Percentiles rank a stretch among this genome's conserved stretches.
These are phyloP conservation scores for Brachypalpus laphriformis DNA, from an alignment of 2,888 invertebrate genomes.

Conservation along the genomic window DNA sequence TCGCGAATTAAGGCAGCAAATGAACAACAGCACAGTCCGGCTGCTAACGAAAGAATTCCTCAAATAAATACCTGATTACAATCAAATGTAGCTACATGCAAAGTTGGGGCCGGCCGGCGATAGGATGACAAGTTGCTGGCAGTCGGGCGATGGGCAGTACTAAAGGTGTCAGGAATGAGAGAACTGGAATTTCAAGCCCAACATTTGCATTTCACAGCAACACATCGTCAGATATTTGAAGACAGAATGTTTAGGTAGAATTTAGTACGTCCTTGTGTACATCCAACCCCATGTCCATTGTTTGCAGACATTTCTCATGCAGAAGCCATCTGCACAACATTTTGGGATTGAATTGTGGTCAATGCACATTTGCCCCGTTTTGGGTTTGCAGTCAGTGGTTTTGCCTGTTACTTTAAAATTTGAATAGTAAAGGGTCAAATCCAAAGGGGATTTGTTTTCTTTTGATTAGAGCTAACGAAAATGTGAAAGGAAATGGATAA, in stretches of 20 bases:
- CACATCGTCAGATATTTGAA: neutral
- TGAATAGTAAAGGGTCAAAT: no score
- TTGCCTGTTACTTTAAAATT: no score
- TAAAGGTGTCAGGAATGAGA: neutral
- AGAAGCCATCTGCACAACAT: neutral
- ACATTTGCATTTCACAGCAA: constrained; percentile 9
- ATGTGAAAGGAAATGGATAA: no score
- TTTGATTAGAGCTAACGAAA: no score
- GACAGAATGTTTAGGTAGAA: neutral
- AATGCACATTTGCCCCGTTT: neutral
- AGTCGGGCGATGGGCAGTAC: neutral
- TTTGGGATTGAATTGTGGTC: neutral
- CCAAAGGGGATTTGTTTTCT: no score
- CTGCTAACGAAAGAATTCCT: constrained; percentile 26
- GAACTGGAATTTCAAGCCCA: neutral
- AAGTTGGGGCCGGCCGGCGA: neutral
- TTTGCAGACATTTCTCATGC: neutral
- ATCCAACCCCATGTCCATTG: neutral
- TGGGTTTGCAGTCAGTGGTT: neutral
- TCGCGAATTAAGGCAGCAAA: constrained; percentile 35
- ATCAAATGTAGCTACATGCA: constrained; percentile 27
- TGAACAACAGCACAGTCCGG: constrained; percentile 21
- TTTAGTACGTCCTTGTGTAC: neutral
- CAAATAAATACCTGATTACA: constrained; percentile 14
- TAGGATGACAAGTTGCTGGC: constrained; percentile 16